Percentiles rank a stretch among this genome's conserved stretches.
phyloP scores from a whole-genome alignment of 2,888 invertebrate genomes.

The Cryptophagus acutangulus region DNA sequence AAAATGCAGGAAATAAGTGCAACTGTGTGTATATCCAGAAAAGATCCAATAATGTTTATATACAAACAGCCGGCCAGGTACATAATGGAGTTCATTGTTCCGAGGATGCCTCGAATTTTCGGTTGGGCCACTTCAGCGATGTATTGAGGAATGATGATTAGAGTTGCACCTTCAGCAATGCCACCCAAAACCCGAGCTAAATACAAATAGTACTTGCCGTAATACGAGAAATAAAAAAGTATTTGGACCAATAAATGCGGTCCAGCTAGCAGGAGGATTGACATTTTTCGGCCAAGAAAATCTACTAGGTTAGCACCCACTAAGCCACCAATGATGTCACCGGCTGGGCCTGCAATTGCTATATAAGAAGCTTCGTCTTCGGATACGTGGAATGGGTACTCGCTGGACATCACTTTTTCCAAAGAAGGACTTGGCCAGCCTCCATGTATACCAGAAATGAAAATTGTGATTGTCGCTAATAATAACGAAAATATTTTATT shows the following conservation, averaged over 20 bases:
- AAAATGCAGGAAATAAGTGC: conserved; percentile 21
- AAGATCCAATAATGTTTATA: conserved; percentile 33
- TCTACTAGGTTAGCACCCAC: conserved; percentile 25
- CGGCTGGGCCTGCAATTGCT: conserved; percentile 25
- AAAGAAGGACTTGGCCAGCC: conserved; percentile 31
- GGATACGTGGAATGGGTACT: conserved; percentile 27
- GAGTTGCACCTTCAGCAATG: conserved; percentile 19
- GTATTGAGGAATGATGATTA: conserved; percentile 25
- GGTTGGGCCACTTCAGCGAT: conserved; percentile 28
- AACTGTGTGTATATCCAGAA: conserved; percentile 22
- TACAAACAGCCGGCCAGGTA: conserved; percentile 21
- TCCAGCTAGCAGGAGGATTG: conserved; percentile 23
- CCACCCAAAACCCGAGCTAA: conserved; percentile 25
- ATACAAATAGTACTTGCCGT: conserved; percentile 19
- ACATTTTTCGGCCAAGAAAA: conserved; percentile 27
- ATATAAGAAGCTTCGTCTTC: conserved; percentile 31
- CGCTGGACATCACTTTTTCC: conserved; percentile 25
- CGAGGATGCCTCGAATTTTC: conserved; percentile 22
- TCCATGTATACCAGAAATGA: conserved; percentile 24
- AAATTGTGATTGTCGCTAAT: no score
- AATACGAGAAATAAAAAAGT: conserved; percentile 22
- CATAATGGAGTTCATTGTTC: conserved; percentile 20
- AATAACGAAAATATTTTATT: no score
- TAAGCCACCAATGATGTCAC: conserved; percentile 27
- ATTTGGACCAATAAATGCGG: conserved; percentile 25